phyloP scores from a whole-genome alignment of 2,113 vertebrate genomes.

The Phyllostomus discolor region DNA sequence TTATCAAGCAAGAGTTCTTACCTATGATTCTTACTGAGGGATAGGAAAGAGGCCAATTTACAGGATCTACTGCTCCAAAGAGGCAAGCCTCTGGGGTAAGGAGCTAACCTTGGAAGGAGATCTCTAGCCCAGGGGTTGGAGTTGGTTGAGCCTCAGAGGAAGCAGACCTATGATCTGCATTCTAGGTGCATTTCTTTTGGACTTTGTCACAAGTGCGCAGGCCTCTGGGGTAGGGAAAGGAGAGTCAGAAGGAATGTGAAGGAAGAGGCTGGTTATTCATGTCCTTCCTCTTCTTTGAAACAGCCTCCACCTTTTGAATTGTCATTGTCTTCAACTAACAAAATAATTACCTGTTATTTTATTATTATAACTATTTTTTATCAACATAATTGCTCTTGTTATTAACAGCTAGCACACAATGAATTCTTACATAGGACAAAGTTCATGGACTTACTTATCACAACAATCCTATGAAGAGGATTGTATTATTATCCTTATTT shows the following conservation, averaged over 20 bases:
- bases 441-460: neutral
- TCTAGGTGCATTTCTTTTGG: neutral
- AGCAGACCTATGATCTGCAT: neutral
- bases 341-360: neutral
- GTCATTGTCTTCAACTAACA: neutral
- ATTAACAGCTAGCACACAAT: neutral
- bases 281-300: neutral
- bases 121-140: neutral
- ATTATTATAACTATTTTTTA: neutral
- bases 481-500: neutral
- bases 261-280: neutral
- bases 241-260: neutral
- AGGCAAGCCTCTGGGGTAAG: neutral
- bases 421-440: neutral
- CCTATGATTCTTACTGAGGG: neutral
- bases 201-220: neutral
- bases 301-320: neutral
- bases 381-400: neutral
- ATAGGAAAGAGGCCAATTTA: neutral
- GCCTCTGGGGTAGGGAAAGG: neutral
- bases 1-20: neutral
- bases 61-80: neutral
- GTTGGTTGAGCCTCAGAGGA: neutral
- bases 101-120: neutral
- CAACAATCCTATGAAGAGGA: neutral